Evolutionary conservation across 1,140 invertebrate genomes (phyloP).

Genomic region (Macrobrachium nipponense): DNA sequence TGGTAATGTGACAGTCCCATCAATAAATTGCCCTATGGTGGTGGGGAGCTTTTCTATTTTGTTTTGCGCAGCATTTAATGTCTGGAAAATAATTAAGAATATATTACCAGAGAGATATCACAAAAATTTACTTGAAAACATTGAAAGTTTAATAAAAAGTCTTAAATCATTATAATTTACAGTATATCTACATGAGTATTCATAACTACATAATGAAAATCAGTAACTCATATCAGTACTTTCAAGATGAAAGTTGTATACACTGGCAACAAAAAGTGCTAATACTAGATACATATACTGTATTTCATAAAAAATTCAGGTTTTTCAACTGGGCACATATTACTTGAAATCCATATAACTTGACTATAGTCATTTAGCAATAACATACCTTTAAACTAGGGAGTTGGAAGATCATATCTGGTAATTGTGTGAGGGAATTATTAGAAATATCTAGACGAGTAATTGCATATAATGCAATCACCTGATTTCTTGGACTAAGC

Average conservation of each 20-base stretch:
- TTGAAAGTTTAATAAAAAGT: background rate
- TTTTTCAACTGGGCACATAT: background rate
- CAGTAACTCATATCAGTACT: too few relatives aligned
- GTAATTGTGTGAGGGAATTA: slow-evolving; percentile 86
- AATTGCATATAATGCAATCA: slow-evolving; percentile 85
- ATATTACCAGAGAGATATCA: background rate
- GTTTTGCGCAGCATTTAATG: slow-evolving; percentile 89
- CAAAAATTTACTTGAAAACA: background rate
- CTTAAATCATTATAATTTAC: too few relatives aligned
- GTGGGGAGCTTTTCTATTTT: slow-evolving; percentile 75
- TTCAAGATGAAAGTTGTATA: too few relatives aligned
- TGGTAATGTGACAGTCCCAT: slow-evolving; percentile 57
- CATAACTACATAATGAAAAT: too few relatives aligned
- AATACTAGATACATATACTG: too few relatives aligned
- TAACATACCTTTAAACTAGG: slow-evolving; percentile 71
- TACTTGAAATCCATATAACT: background rate
- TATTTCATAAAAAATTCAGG: background rate
- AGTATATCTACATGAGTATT: too few relatives aligned
- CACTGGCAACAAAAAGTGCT: too few relatives aligned
- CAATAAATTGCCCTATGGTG: slow-evolving; percentile 60
- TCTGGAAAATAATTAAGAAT: slow-evolving; percentile 71
- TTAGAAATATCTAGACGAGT: slow-evolving; percentile 94
- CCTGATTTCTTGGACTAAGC: slow-evolving; percentile 77
- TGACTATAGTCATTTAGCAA: background rate
- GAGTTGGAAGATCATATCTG: slow-evolving; percentile 85